A percentile compares a stretch with the other conserved stretches of the same genome.
These are phyloP conservation scores for Ceratina japonica DNA, from an alignment of 1,140 invertebrate species.

Conservation along the genomic window DNA sequence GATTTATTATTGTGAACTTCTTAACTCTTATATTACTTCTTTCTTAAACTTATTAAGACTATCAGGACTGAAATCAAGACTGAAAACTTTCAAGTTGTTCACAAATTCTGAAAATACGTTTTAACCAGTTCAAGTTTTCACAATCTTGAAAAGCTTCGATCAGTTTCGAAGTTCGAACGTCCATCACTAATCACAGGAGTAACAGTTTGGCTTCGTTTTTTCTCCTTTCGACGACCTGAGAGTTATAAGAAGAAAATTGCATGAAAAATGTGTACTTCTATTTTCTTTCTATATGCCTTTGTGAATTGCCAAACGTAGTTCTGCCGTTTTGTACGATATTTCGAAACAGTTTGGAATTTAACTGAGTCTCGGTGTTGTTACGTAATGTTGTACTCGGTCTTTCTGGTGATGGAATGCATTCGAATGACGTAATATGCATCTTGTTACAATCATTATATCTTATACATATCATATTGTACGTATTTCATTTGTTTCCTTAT, in stretches of 20 bases:
- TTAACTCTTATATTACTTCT: background rate
- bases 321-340: constrained; percentile 49
- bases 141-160: too few species aligned
- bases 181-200: too few species aligned
- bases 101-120: too few species aligned
- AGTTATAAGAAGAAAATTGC: constrained; percentile 27
- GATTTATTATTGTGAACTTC: background rate
- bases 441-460: constrained; percentile 49
- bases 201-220: constrained; percentile 51
- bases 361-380: constrained; percentile 17
- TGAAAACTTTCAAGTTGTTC: too few species aligned
- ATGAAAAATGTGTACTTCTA: background rate
- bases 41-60: constrained; percentile 50
- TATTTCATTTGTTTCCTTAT: constrained; percentile 49
- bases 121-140: too few species aligned
- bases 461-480: constrained; percentile 8
- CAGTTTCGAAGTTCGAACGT: too few species aligned
- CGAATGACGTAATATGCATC: constrained; percentile 57
- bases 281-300: constrained; percentile 10
- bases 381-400: constrained; percentile 44
- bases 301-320: constrained; percentile 34
- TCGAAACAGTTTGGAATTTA: constrained; percentile 39
- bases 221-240: constrained; percentile 52
- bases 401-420: constrained; percentile 73
- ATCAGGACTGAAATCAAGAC: background rate